Percentiles rank a stretch among this genome's conserved stretches.
Conservation (phyloP, 2,888 invertebrate genomes). For the Escarpia spicata region DNA sequence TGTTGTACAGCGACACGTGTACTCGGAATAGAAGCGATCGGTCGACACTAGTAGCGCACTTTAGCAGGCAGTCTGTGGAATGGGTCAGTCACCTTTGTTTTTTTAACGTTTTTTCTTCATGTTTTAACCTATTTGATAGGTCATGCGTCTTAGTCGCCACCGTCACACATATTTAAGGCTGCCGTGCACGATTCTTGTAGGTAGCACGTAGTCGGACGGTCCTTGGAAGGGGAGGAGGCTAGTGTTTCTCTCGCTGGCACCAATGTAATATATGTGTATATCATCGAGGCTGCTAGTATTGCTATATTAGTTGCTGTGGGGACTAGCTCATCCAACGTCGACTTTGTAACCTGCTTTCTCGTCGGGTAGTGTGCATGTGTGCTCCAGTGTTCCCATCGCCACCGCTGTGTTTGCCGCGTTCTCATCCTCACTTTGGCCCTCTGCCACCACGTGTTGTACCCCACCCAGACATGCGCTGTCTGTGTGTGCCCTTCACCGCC, state of each 20-base stretch:
- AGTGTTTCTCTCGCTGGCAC: slow-evolving; percentile 6
- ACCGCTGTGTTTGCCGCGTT: background rate
- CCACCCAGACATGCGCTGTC: background rate
- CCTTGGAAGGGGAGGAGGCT: background rate
- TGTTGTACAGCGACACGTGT: background rate
- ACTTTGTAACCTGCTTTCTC: background rate
- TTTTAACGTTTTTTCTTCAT: background rate
- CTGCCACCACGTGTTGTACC: background rate
- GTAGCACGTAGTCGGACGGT: background rate
- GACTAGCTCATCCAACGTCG: slow-evolving; percentile 1
- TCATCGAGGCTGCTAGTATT: background rate
- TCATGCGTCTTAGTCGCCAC: background rate
- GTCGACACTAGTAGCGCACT: background rate
- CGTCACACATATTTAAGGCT: background rate
- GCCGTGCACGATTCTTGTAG: background rate
- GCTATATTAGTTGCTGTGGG: slow-evolving; percentile 12
- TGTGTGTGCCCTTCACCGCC: background rate
- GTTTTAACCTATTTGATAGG: slow-evolving; percentile 7
- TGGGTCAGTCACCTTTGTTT: slow-evolving; percentile 9
- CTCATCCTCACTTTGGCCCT: background rate
- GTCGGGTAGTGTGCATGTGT: slow-evolving; percentile 7
- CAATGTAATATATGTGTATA: background rate
- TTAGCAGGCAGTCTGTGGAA: background rate
- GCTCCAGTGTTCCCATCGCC: background rate
- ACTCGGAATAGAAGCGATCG: background rate